Evolutionary conservation across 1,140 invertebrate species (phyloP).

Genomic region (Dendroctonus valens): DNA sequence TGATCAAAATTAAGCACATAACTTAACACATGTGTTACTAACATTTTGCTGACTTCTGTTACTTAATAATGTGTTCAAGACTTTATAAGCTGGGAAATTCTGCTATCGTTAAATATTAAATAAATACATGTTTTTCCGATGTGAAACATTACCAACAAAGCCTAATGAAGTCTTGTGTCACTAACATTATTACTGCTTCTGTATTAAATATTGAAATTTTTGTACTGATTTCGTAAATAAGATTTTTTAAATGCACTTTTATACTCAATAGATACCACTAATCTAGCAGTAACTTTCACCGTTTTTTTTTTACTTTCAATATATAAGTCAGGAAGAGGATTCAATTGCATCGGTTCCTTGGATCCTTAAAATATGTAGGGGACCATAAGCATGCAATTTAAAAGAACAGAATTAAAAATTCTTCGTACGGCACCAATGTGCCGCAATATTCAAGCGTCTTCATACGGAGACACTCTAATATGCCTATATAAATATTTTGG

Average conservation of each 20-base stretch:
- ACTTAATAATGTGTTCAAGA: constrained; percentile 12
- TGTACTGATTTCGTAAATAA: constrained; percentile 38
- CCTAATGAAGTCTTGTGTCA: constrained; percentile 9
- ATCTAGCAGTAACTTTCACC: constrained; percentile 11
- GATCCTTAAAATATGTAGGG: too few relatives aligned
- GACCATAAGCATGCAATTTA: too few relatives aligned
- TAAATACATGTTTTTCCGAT: neutral
- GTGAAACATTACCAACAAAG: neutral
- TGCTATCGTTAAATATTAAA: neutral
- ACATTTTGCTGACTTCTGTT: constrained; percentile 15
- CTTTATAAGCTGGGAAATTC: constrained; percentile 13
- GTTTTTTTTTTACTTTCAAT: too few relatives aligned
- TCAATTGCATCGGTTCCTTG: too few relatives aligned
- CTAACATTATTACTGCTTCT: constrained; percentile 17
- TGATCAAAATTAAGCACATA: constrained; percentile 14
- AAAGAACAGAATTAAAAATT: too few relatives aligned
- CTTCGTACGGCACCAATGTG: too few relatives aligned
- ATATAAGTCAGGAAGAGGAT: too few relatives aligned
- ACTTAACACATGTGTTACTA: neutral
- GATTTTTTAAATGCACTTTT: constrained; percentile 38
- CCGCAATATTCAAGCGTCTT: too few relatives aligned
- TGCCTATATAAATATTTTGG: too few relatives aligned
- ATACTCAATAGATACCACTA: constrained; percentile 28
- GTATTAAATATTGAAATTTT: constrained; percentile 25
- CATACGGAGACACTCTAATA: too few relatives aligned